Base-by-base conservation (phyloP, 2,113 vertebrate genomes). In the Felis catus region DNA sequence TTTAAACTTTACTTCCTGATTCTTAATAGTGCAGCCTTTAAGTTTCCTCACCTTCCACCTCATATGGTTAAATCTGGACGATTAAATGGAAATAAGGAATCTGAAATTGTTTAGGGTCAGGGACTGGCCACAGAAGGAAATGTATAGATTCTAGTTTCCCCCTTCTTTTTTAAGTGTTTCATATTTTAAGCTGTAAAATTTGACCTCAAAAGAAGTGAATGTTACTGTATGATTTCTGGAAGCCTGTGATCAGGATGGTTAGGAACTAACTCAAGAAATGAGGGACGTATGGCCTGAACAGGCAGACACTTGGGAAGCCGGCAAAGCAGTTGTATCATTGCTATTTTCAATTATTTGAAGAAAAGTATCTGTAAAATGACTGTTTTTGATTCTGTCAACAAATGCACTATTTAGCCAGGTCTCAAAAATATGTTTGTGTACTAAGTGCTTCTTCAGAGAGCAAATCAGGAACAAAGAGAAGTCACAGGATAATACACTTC, bases 231-330 rank as follows among this genome's bases (percentile, higher is more conserved):
- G 95, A 80, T 81, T 95, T 94, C 92, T 70, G 68, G 73, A 97
- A 84, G 65, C 2, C 14, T 93, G 55, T 58, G 21, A 85, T 76
- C 79, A 89, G 48, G 61, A 88, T 61, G 63, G 74, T 89, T 86
- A 93, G 39, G 90, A 96, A 93, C 48, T 91, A 97, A 93, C 33
- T 58, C n/a, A 79, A 92, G 21, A 96, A 71, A 89, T 23, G 29
- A 97, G 36, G 31, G 23, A 53, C 55, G n/a, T 70, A 27, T 55
- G 85, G 41, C 36, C 61, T 70, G 25, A 93, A 92, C 1, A 88
- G 39, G 74, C 10, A 93, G 55, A 84, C 3, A 61, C 25, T 53
- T 21, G 33, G 68, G 48, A 88, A 91, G 58, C 11, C 10, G 48
- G 70, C n/a, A 84, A 55, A 36, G 65, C 18, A 68, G 13, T 12